phyloP scores from a whole-genome alignment of 2,113 vertebrate species.

The Lepus americanus region DNA sequence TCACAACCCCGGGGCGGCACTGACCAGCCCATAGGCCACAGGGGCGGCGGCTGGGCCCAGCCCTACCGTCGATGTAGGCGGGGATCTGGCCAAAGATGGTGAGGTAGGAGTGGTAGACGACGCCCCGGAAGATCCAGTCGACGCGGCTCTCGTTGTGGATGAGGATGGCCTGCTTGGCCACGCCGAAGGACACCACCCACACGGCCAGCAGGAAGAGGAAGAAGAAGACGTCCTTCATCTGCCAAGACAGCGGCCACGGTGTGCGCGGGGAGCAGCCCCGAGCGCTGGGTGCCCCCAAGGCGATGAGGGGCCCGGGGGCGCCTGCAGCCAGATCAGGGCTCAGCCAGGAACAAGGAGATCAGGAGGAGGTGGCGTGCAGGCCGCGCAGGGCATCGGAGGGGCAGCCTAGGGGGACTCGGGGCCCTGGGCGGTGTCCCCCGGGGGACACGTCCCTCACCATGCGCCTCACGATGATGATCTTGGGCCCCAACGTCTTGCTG shows the following conservation, averaged over 20 bases:
- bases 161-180: slow-evolving; percentile 97
- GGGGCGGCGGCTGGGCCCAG: too few relatives aligned
- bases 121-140: slow-evolving; percentile 95
- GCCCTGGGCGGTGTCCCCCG: too few relatives aligned
- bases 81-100: slow-evolving; percentile 96
- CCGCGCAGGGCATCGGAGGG: too few relatives aligned
- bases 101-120: slow-evolving; percentile 96
- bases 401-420: too few relatives aligned
- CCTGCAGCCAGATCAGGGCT: too few relatives aligned
- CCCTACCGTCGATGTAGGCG: slow-evolving; percentile 92
- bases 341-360: too few relatives aligned
- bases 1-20: too few relatives aligned
- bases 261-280: background rate
- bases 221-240: slow-evolving; percentile 99
- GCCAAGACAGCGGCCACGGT: background rate
- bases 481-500: slow-evolving; percentile 96
- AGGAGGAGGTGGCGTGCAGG: too few relatives aligned
- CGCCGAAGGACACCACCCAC: slow-evolving; percentile 97
- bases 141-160: slow-evolving; percentile 95
- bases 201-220: slow-evolving; percentile 98
- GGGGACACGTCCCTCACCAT: slow-evolving; percentile 91
- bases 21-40: too few relatives aligned
- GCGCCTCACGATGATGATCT: slow-evolving; percentile 97
- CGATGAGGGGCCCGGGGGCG: too few relatives aligned
- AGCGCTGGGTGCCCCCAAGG: too few relatives aligned